These are phyloP conservation scores for Sebastes cheni DNA, from an alignment of 2,797 vertebrate species.

Conservation along the genomic window DNA sequence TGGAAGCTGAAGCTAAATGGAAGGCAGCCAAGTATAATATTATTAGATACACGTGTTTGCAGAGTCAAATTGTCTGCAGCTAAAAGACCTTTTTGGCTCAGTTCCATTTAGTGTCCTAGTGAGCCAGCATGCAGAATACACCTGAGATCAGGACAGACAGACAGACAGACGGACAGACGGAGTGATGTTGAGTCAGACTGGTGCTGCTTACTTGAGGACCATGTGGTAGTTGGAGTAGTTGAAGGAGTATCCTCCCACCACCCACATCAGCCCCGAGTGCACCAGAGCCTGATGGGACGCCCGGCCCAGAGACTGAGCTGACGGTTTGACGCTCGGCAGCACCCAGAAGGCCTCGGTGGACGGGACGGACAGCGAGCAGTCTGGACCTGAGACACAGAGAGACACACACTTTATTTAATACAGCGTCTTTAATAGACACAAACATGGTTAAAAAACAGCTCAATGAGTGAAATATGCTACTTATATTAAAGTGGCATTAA, in stretches of 20 bases:
- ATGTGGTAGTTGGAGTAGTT: slow-evolving; percentile 97
- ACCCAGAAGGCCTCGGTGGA: slow-evolving; percentile 95
- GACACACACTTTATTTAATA: neutral
- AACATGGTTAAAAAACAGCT: no score
- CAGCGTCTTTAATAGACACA: no score
- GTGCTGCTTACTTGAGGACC: slow-evolving; percentile 90
- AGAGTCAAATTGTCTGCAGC: neutral
- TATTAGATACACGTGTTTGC: neutral
- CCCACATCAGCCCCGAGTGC: slow-evolving; percentile 95
- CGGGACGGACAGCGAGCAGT: slow-evolving; percentile 93
- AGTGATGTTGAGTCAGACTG: neutral
- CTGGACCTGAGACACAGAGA: slow-evolving; percentile 81
- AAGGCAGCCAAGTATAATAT: neutral
- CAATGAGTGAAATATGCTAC: no score
- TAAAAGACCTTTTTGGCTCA: neutral
- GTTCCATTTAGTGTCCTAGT: no score
- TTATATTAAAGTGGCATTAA: no score
- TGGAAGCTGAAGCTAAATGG: neutral
- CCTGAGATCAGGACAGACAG: neutral
- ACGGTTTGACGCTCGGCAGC: slow-evolving; percentile 92
- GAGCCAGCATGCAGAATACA: neutral
- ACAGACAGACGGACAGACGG: no score
- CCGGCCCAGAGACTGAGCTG: slow-evolving; percentile 90
- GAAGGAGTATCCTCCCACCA: slow-evolving; percentile 94
- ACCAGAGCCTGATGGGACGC: slow-evolving; percentile 93